A percentile compares a stretch with the other conserved stretches of the same genome.
Evolutionary conservation across 1,140 invertebrate species (phyloP).

Genomic region (Odontomachus brunneus): DNA sequence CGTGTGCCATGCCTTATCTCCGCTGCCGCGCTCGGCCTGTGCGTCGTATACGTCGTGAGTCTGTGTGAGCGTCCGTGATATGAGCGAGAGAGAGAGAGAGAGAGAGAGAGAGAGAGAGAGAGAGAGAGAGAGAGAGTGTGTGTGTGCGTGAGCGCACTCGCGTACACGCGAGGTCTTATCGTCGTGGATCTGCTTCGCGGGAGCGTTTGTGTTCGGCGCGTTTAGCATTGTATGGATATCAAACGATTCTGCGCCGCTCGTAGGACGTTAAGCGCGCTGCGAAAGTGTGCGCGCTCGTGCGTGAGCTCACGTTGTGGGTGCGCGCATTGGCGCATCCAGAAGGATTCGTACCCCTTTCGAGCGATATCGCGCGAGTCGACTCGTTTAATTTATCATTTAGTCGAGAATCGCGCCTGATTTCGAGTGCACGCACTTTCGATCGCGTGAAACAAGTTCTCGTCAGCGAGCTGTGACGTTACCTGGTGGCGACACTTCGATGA

Average conservation of each 20-base stretch:
- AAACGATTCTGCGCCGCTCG: slow-evolving; percentile 69
- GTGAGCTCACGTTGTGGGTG: too few relatives aligned
- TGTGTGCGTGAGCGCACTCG: background rate
- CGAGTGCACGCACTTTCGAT: too few relatives aligned
- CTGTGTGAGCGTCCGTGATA: background rate
- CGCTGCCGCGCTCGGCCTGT: slow-evolving; percentile 72
- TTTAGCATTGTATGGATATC: slow-evolving; percentile 77
- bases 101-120: background rate
- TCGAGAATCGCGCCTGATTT: too few relatives aligned
- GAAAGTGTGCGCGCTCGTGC: background rate
- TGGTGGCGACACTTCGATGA: too few relatives aligned
- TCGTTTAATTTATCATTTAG: too few relatives aligned
- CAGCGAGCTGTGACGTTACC: too few relatives aligned
- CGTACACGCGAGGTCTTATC: slow-evolving; percentile 41
- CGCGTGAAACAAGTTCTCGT: too few relatives aligned
- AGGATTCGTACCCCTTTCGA: background rate
- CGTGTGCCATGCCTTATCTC: slow-evolving; percentile 81
- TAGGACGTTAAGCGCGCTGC: background rate
- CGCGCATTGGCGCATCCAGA: too few relatives aligned
- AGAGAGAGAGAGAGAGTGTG: background rate
- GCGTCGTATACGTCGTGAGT: slow-evolving; percentile 14
- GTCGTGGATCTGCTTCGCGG: slow-evolving; percentile 50
- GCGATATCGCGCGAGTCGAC: background rate
- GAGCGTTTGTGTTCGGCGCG: slow-evolving; percentile 65
- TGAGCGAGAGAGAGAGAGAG: too few relatives aligned